Conservation (phyloP, 2,113 vertebrate genomes). For the Corythoichthys intestinalis region DNA sequence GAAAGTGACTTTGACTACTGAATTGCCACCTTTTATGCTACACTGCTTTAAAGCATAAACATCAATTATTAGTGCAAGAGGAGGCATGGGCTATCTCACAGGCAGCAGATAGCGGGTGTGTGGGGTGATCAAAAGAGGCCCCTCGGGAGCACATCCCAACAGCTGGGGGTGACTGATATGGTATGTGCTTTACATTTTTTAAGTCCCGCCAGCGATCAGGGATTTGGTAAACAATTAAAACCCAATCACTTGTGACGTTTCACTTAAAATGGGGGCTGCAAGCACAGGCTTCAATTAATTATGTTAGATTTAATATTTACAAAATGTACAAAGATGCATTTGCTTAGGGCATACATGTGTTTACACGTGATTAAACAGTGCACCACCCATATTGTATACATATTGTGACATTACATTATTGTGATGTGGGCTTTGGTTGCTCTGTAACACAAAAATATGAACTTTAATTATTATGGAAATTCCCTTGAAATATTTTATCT, state of each 20-base stretch:
- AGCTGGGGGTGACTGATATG: conserved; percentile 66
- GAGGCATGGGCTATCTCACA: conserved; percentile 46
- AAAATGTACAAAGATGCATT: conserved; percentile 8
- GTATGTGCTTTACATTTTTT: conserved; percentile 55
- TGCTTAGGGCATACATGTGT: background rate
- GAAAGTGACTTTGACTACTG: too few relatives aligned
- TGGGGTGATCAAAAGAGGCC: conserved; percentile 40
- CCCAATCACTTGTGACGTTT: conserved; percentile 47
- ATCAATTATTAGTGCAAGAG: too few relatives aligned
- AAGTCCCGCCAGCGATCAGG: conserved; percentile 44
- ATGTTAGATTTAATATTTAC: conserved; percentile 30
- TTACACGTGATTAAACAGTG: too few relatives aligned
- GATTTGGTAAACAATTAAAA: conserved; percentile 55
- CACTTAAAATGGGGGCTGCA: conserved; percentile 13
- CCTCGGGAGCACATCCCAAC: conserved; percentile 63
- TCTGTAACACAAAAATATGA: too few relatives aligned
- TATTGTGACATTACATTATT: too few relatives aligned
- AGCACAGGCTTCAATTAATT: too few relatives aligned
- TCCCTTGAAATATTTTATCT: too few relatives aligned
- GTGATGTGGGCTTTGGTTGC: too few relatives aligned
- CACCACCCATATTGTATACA: too few relatives aligned
- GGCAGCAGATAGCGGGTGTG: conserved; percentile 42
- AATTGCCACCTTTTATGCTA: too few relatives aligned
- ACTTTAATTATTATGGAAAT: too few relatives aligned
- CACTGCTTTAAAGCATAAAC: too few relatives aligned